Evolutionary conservation across 64 coral and sea anemone genomes (phyloP), one percentile per base, ranked within the genome.

Genomic region (Trachythela sp.): DNA sequence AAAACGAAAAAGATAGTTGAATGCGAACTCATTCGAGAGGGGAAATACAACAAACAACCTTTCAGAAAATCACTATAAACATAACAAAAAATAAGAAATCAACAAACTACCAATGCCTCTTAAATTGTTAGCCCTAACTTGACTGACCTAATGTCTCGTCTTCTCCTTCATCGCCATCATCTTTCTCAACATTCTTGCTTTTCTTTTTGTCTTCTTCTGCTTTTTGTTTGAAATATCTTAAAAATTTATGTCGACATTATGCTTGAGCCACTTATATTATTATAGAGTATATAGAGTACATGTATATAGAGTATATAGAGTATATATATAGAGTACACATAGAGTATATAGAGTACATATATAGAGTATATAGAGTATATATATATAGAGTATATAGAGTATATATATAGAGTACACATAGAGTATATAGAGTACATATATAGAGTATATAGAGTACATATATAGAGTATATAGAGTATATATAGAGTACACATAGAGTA

Each of bases 191-290:
- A 88, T 84, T 91, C 31, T 85, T 94, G 48, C 58, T 88, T 36
- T 68, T 50, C 38, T 58, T 39, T 70, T 51, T 51, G 27, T 94
- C 86, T 41, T 54, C 39, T 85, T 72, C 86, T 54, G 89, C 89
- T 48, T 94, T 94, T 15, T 41, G 54, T 60, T 91, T 94, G 48
- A 94, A 94, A 86, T 91, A 94, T 54, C 93, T 94, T 29, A 75
- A 60, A 38, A 84, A n/a, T 24, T 48, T 27, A 40, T 45, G 0
- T 80, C 33, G 30, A 4, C 8, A 11, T 10, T 9, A 26, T 64
- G 8, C 56, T n/a, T 39, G 15, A 14, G 68, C 33, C 29, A 72
- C 24, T 10, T 24, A 72, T 11, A 27, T 1, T 9, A 72, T 11
- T 26, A 22, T 72, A 24, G 10, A 31, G 11, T 26, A 72, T 35